Percentiles rank a stretch among this genome's conserved stretches.
These are phyloP conservation scores for Diplodus sargus DNA, from an alignment of 2,797 vertebrate species.

Conservation along the genomic window DNA sequence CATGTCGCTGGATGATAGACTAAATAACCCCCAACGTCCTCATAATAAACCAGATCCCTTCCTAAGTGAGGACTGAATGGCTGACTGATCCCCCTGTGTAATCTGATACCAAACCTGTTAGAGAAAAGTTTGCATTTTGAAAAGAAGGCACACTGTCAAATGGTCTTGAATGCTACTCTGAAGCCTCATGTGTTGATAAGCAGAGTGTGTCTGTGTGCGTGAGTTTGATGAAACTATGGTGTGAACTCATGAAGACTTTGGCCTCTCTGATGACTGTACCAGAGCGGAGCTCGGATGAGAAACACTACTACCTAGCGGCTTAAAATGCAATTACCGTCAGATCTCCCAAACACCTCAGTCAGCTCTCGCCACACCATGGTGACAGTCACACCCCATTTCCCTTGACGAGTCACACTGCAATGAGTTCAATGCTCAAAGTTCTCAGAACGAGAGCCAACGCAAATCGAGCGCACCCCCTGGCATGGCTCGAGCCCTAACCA, in stretches of 20 bases:
- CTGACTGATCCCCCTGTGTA: conserved; percentile 32
- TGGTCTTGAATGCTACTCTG: conserved; percentile 8
- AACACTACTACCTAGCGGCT: not conserved
- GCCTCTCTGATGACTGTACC: not conserved
- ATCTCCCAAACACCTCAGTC: not conserved
- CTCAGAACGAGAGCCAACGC: not conserved
- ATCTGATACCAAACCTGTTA: conserved; percentile 38
- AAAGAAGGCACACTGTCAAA: not conserved
- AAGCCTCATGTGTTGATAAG: conserved; percentile 46
- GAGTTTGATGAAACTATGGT: conserved; percentile 2
- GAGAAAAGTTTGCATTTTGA: conserved; percentile 1
- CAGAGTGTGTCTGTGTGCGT: not conserved
- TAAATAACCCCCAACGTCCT: conserved; percentile 51
- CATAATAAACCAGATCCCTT: conserved; percentile 37
- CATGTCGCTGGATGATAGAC: conserved; percentile 44
- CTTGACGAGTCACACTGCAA: conserved; percentile 1
- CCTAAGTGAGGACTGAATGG: conserved; percentile 15
- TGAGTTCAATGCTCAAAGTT: not conserved
- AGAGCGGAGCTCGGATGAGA: not conserved
- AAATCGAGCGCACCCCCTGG: conserved; percentile 7
- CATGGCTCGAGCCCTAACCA: not conserved
- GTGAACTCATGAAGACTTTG: conserved; percentile 9
- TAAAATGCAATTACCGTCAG: not conserved
- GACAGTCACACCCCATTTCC: not conserved
- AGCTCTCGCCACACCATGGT: not conserved